Base-by-base conservation (phyloP, 2,797 vertebrate species). In the Coregonus suidteri region DNA sequence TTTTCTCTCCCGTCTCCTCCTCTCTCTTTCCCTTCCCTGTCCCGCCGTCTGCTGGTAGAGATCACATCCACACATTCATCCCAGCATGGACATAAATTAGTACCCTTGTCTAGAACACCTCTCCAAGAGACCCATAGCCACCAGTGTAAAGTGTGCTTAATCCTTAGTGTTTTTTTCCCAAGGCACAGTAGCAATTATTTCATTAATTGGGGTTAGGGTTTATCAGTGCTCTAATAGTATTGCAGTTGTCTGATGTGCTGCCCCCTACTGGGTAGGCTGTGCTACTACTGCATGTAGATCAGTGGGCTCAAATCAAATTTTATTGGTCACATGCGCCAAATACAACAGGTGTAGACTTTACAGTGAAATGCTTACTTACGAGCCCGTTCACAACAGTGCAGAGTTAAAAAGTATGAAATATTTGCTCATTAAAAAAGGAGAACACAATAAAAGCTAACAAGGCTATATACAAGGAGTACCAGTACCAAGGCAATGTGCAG, bases 211-310 rank as follows among this genome's bases (percentile, higher is more conserved):
- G 18, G 7, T 1, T 82, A 75, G 80, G 73, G 5, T 56, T 47
- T 47, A 9, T 47, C 41, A 47, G 1, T 64, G 34, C 7, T 59
- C 69, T 41, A 1, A 14, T 59, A 68, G 75, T 34, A 9, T 16
- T 72, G 52, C 53, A 15, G 62, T 51, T 0, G 15, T 72, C 18
- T 84, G 77, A 85, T 47, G 41, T 47, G 41, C 41, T 90, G 90
- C 91, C 88, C 81, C 80, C 91, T 90, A 81, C 81, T 89, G 91
- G 86, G 6, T 64, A n/a, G 4, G 41, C 41, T 47, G 7, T 47
- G 41, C 41, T 47, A 9, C 7, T 47, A 47, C 41, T 47, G 41
- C 41, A 47, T 47, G 41, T 47, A 47, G 41, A 47, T 47, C 41
- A 47, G 7, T 9, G 41, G 41, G 41, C 41, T 47, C 41, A 7